A percentile compares a stretch with the other conserved stretches of the same genome.
Evolutionary conservation across 2,888 invertebrate genomes (phyloP).

Genomic region (Apodemia duryi): DNA sequence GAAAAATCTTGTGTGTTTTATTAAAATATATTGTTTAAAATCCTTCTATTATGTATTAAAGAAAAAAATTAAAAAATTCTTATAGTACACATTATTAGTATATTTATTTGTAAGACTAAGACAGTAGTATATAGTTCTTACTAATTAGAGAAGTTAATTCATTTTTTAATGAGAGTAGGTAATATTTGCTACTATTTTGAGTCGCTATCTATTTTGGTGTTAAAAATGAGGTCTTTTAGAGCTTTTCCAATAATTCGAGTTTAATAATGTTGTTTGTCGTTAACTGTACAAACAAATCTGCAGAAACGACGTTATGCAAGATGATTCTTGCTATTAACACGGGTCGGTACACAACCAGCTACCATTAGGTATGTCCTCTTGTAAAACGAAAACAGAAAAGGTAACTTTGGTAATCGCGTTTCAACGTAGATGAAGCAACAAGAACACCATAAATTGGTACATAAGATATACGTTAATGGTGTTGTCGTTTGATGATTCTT

Average conservation of each 20-base stretch:
- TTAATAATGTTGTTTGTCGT: not conserved
- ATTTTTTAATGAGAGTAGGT: no score
- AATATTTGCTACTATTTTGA: not conserved
- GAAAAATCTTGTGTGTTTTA: no score
- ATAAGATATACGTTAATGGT: constrained; percentile 21
- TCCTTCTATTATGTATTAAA: no score
- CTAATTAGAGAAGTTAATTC: no score
- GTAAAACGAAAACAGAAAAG: constrained; percentile 9
- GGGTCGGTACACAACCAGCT: constrained; percentile 25
- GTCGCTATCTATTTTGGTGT: not conserved
- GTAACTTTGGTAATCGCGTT: constrained; percentile 5
- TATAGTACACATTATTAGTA: no score
- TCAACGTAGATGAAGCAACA: constrained; percentile 18
- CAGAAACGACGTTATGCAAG: constrained; percentile 51
- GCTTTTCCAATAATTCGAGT: not conserved
- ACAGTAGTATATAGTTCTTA: no score
- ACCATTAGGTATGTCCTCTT: constrained; percentile 28
- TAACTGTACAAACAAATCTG: constrained; percentile 32
- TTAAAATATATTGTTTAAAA: no score
- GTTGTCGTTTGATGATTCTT: constrained; percentile 18
- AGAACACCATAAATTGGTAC: constrained; percentile 19
- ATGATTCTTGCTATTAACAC: constrained; percentile 31
- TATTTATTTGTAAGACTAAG: no score
- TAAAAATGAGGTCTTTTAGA: not conserved
- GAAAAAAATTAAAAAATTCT: no score